Conservation (phyloP, 2,888 invertebrate genomes). For the Epinotia demarniana region DNA sequence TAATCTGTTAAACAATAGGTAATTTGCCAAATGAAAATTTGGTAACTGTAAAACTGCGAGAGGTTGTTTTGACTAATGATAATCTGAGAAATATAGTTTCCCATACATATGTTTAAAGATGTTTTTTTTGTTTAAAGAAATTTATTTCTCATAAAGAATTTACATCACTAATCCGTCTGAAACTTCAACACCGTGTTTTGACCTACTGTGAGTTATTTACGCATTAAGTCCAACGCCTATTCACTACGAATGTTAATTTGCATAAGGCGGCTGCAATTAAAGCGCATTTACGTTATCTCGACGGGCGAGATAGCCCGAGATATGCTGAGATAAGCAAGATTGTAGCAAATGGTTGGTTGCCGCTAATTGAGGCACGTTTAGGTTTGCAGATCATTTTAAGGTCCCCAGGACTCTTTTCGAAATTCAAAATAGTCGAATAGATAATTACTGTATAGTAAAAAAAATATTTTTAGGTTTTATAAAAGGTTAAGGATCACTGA, state of each 20-base stretch:
- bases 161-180: no score
- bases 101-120: no score
- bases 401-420: not conserved
- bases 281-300: constrained; percentile 40
- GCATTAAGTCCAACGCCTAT: constrained; percentile 30
- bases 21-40: no score
- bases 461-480: no score
- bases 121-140: no score
- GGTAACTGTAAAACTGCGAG: no score
- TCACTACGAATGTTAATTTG: constrained; percentile 33
- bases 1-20: no score
- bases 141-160: no score
- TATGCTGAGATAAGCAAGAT: constrained; percentile 34
- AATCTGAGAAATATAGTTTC: no score
- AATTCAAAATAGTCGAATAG: not conserved
- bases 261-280: constrained; percentile 40
- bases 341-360: constrained; percentile 18
- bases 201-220: not conserved
- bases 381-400: not conserved
- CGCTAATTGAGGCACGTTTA: constrained; percentile 21
- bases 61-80: no score
- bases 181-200: not conserved
- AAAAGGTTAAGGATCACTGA: no score
- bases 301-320: constrained; percentile 31
- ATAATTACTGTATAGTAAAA: no score